Base-by-base conservation (phyloP, 2,797 vertebrate genomes). In the Vultur gryphus region DNA sequence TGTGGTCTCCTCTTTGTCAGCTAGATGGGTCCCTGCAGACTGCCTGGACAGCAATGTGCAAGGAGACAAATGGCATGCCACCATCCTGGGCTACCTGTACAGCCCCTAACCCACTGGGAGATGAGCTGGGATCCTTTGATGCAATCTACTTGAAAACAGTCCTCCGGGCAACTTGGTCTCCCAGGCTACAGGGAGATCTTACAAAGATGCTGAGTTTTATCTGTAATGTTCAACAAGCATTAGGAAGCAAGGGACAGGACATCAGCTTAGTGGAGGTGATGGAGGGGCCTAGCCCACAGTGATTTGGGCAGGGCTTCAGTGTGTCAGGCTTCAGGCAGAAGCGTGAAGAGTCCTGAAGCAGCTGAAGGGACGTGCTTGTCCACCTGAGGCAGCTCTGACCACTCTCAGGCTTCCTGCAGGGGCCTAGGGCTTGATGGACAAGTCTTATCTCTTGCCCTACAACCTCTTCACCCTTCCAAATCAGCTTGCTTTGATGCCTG, bases 291-390 rank as follows among this genome's bases (percentile, higher is more conserved):
- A 26, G 7, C 26, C 16, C 28, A 26, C 35, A 11, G 26, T 6
- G 41, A 25, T 43, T 6, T 54, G 69, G 26, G 15, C 43, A 66
- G 2, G 7, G 9, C 31, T 70, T 84, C 52, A 77, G 12, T 2
- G 0, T 66, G 48, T 46, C 52, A 61, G n/a, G 25, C 52, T 52
- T 87, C 70, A 15, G 44, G 71, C 35, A 91, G 54, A 75, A 89
- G 31, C 18, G 54, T 65, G 39, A 71, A 48, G 13, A 55, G 35
- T 19, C 31, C 46, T 13, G 16, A 37, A 73, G 76, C 43, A 89
- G 37, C 19, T 3, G 3, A 82, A 11, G 16, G 16, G 11, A 41
- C 0, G 1, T 43, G 18, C 12, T 43, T 12, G 21, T 49, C 48
- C 43, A 39, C 7, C 29, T 39, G 41, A 55, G 15, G 51, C 16